phyloP scores from a whole-genome alignment of 53 echinoderm and acorn worm species.

The Mesocentrotus franciscanus region DNA sequence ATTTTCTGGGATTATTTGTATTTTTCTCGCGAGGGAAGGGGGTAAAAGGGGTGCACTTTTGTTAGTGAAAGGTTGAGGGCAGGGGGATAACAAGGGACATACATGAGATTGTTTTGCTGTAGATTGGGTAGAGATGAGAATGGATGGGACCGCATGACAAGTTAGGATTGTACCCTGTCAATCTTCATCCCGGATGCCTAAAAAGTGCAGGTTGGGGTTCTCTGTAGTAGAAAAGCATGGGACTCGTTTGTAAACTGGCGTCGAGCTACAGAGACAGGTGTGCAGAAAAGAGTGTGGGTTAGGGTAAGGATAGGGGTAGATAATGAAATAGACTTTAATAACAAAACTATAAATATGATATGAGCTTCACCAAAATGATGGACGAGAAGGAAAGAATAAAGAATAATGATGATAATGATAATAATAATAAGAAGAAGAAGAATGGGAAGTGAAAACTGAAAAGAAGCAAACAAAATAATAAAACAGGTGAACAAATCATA shows the following conservation, averaged over 20 bases:
- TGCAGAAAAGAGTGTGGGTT: background rate
- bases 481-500: too few species aligned
- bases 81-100: constrained; percentile 52
- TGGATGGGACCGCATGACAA: constrained; percentile 59
- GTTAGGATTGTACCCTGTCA: constrained; percentile 57
- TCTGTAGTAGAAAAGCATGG: constrained; percentile 18
- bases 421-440: background rate
- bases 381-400: background rate
- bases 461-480: background rate
- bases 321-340: background rate
- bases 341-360: background rate
- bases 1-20: constrained; percentile 66
- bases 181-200: constrained; percentile 21
- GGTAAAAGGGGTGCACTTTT: constrained; percentile 61
- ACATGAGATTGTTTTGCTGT: constrained; percentile 63
- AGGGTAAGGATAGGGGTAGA: background rate
- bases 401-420: background rate
- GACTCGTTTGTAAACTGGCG: background rate
- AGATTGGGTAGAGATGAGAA: constrained; percentile 60
- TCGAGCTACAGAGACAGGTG: background rate
- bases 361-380: background rate
- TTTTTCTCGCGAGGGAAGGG: constrained; percentile 34
- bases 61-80: constrained; percentile 30
- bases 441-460: background rate
- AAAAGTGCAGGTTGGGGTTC: constrained; percentile 63